A percentile compares a stretch with the other conserved stretches of the same genome.
Evolutionary conservation across 2,113 vertebrate species (phyloP).

Genomic region (Chloebia gouldiae): DNA sequence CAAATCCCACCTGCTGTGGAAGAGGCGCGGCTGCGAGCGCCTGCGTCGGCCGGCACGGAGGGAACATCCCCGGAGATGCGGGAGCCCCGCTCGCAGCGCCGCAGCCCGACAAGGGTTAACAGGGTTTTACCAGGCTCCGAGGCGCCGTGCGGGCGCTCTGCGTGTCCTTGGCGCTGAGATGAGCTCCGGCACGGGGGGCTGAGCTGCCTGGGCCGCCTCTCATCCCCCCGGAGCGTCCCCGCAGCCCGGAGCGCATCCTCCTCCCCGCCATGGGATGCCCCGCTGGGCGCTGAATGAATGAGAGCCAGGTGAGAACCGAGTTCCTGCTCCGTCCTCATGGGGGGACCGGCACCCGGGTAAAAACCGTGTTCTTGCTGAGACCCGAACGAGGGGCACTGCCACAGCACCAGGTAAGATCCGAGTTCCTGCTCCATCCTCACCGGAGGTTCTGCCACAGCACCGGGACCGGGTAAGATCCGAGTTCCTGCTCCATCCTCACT

Average conservation of each 20-base stretch:
- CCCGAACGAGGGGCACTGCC: not conserved
- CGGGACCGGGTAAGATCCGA: not conserved
- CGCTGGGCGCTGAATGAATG: not conserved
- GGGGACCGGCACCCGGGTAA: slow-evolving; percentile 55
- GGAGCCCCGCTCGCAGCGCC: not conserved
- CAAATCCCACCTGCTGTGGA: not conserved
- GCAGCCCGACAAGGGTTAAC: slow-evolving; percentile 48
- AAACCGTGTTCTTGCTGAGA: not conserved
- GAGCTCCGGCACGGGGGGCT: not conserved
- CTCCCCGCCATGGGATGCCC: not conserved
- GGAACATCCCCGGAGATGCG: not conserved
- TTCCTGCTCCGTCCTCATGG: not conserved
- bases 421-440: not conserved
- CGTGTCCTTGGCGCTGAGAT: not conserved
- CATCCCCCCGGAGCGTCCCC: not conserved
- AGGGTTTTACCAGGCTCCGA: not conserved
- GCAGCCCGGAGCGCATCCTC: not conserved
- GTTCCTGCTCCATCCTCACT: not conserved
- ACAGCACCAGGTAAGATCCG: rapidly evolving
- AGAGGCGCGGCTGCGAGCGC: not conserved
- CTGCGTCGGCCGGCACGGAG: not conserved
- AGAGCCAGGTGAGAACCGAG: slow-evolving; percentile 61
- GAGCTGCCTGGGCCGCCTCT: not conserved
- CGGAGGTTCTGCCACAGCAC: too few relatives aligned
- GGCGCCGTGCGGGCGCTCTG: not conserved